Conservation (phyloP, 1,140 invertebrate species). For the Leptinotarsa lineolata region DNA sequence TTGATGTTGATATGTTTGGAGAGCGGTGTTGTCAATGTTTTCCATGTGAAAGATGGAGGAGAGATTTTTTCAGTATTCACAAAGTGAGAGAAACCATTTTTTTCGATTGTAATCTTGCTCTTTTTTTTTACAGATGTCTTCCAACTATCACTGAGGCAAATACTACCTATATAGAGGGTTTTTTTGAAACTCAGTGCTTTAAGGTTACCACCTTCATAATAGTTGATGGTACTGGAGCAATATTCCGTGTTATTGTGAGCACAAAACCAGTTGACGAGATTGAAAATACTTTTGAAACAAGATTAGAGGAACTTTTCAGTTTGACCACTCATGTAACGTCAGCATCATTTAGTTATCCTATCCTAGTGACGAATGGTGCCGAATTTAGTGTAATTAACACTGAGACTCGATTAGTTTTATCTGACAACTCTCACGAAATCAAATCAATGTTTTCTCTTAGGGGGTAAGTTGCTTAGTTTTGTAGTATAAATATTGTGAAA, state of each 20-base stretch:
- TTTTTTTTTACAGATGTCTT: slow-evolving; percentile 4
- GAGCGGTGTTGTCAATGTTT: slow-evolving; percentile 27
- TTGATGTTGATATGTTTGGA: slow-evolving; percentile 34
- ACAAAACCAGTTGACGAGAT: not conserved
- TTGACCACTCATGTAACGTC: slow-evolving; percentile 23
- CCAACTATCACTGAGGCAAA: not conserved
- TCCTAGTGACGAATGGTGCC: slow-evolving; percentile 20
- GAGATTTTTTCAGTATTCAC: not conserved
- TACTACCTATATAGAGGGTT: not conserved
- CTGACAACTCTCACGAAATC: slow-evolving; percentile 8
- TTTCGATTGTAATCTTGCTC: not conserved
- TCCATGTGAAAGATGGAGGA: not conserved
- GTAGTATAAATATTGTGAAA: no score
- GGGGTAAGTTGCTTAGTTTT: no score
- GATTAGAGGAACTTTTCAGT: slow-evolving; percentile 25
- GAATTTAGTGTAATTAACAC: slow-evolving; percentile 28
- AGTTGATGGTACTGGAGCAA: slow-evolving; percentile 5
- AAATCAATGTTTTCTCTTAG: slow-evolving; percentile 21
- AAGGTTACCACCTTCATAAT: not conserved
- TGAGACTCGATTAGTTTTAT: slow-evolving; percentile 11
- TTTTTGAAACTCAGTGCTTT: not conserved
- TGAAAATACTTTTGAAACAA: not conserved
- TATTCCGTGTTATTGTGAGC: not conserved
- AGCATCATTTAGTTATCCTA: slow-evolving; percentile 30
- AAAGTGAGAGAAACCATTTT: not conserved